phyloP scores from a whole-genome alignment of 2,888 invertebrate species.

The Orchesella flavescens region DNA sequence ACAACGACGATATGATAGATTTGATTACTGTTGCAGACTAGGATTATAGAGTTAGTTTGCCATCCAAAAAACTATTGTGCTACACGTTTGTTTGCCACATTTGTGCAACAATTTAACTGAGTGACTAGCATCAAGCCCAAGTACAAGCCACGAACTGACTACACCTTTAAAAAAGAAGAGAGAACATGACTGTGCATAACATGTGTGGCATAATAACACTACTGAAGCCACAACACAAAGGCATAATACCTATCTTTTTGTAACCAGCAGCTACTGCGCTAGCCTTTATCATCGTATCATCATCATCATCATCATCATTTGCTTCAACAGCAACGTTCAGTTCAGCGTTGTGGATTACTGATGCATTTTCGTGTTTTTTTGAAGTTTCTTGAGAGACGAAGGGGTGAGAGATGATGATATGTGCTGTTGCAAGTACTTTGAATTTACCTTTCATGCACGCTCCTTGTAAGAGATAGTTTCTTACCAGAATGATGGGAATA shows the following conservation, averaged over 20 bases:
- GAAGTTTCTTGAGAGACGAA: slow-evolving; percentile 27
- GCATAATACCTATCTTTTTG: slow-evolving; percentile 23
- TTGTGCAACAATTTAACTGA: slow-evolving; percentile 21
- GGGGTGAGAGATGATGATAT: slow-evolving; percentile 24
- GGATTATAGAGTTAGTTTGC: neutral
- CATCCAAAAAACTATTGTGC: slow-evolving; percentile 27
- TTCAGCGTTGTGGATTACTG: slow-evolving; percentile 6
- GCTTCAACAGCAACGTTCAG: neutral
- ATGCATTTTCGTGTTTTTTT: slow-evolving; percentile 53
- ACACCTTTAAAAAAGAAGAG: neutral
- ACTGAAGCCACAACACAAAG: slow-evolving; percentile 41
- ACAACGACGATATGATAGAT: slow-evolving; percentile 50
- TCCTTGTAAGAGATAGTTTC: slow-evolving; percentile 12
- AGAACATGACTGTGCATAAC: slow-evolving; percentile 60
- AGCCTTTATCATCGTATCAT: slow-evolving; percentile 27
- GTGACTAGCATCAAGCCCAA: neutral
- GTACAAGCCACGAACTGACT: slow-evolving; percentile 5
- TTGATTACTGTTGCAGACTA: slow-evolving; percentile 46
- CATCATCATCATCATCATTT: slow-evolving; percentile 1
- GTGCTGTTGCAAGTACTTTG: slow-evolving; percentile 31
- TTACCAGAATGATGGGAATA: slow-evolving; percentile 2
- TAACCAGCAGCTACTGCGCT: slow-evolving; percentile 41
- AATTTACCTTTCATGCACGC: slow-evolving; percentile 50
- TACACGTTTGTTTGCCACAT: slow-evolving; percentile 25
- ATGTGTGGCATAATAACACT: slow-evolving; percentile 52